These are phyloP conservation scores for Poeciliopsis paucimaculata DNA, from an alignment of 2,797 vertebrate species.

Conservation along the genomic window DNA sequence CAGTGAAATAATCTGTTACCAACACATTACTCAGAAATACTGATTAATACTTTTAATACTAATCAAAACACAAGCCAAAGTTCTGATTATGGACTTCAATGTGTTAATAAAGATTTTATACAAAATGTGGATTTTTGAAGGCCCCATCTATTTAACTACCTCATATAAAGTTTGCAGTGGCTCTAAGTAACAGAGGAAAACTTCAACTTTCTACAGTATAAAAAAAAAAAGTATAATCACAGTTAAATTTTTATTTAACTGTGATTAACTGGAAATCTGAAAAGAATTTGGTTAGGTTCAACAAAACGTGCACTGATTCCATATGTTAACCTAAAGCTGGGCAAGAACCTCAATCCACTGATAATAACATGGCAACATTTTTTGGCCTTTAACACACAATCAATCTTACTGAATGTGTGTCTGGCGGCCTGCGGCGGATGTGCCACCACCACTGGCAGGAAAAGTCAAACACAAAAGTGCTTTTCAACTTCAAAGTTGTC, in stretches of 20 bases:
- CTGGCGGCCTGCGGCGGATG: neutral
- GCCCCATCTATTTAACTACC: neutral
- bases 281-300: neutral
- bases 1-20: neutral
- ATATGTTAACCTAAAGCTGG: neutral
- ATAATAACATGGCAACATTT: neutral
- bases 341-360: neutral
- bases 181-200: no score
- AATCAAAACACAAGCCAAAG: neutral
- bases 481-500: neutral
- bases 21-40: neutral
- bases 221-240: neutral
- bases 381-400: neutral
- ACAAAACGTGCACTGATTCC: neutral
- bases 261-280: neutral
- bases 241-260: neutral
- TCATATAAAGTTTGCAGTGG: neutral
- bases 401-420: neutral
- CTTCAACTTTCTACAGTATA: neutral
- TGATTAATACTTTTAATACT: no score
- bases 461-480: neutral
- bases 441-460: neutral
- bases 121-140: neutral
- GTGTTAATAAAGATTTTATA: neutral
- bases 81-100: neutral